phyloP scores from a whole-genome alignment of 2,113 vertebrate genomes.

The Scomber scombrus region DNA sequence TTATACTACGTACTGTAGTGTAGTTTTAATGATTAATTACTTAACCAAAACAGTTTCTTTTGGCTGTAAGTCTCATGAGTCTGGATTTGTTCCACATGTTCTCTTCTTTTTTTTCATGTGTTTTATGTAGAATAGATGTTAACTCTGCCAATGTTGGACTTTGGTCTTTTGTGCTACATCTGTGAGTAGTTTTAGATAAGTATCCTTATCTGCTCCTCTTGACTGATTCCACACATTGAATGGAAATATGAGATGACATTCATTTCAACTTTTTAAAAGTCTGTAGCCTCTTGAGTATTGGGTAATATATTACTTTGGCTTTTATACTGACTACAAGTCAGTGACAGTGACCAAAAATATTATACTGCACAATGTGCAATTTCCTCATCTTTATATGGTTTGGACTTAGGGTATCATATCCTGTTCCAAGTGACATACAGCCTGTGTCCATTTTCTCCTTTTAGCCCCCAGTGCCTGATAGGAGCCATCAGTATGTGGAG shows the following conservation, averaged over 20 bases:
- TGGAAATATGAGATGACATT: constrained; percentile 47
- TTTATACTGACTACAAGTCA: background rate
- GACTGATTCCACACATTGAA: constrained; percentile 57
- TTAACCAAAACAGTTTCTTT: constrained; percentile 15
- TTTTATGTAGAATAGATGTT: constrained; percentile 11
- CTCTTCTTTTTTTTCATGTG: background rate
- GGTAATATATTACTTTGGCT: constrained; percentile 2
- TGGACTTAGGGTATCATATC: background rate
- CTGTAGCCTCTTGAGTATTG: background rate
- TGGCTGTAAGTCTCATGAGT: constrained; percentile 11
- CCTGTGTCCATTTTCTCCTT: constrained; percentile 8
- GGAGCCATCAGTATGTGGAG: background rate
- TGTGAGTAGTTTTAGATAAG: constrained; percentile 72
- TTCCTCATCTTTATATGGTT: constrained; percentile 34
- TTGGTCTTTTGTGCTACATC: constrained; percentile 56
- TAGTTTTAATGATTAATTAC: constrained; percentile 19
- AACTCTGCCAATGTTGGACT: constrained; percentile 21
- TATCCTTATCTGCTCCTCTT: constrained; percentile 55
- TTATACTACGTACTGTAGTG: background rate
- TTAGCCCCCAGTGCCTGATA: constrained; percentile 12
- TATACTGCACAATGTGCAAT: constrained; percentile 8
- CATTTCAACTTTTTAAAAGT: constrained; percentile 22
- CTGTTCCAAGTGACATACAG: constrained; percentile 27
- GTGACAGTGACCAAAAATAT: constrained; percentile 16
- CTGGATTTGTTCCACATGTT: constrained; percentile 5